phyloP scores from a whole-genome alignment of 2,888 invertebrate species.

The Dasysyrphus albostriatus region DNA sequence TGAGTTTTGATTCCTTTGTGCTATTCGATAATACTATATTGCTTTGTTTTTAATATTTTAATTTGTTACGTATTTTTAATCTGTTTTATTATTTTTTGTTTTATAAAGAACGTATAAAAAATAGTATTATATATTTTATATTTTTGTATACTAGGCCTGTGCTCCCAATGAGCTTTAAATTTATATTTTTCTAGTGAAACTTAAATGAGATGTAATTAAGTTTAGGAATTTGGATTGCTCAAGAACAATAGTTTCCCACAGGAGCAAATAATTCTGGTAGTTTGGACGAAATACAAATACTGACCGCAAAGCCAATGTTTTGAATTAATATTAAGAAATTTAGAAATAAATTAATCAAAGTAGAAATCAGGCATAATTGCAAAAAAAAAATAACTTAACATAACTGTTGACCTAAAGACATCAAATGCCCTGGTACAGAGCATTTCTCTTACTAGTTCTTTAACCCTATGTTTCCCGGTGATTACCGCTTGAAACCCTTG shows the following conservation, averaged over 20 bases:
- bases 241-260: background rate
- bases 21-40: constrained; percentile 50
- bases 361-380: too few relatives aligned
- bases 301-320: too few relatives aligned
- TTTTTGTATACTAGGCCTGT: background rate
- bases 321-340: too few relatives aligned
- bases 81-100: constrained; percentile 7
- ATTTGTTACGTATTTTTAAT: background rate
- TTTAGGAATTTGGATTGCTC: background rate
- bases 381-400: too few relatives aligned
- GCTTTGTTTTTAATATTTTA: constrained; percentile 23
- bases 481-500: too few relatives aligned
- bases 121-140: constrained; percentile 13
- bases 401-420: too few relatives aligned
- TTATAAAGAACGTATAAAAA: constrained; percentile 56
- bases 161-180: background rate
- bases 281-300: background rate
- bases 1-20: constrained; percentile 36
- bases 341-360: too few relatives aligned
- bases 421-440: too few relatives aligned
- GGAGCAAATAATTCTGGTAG: background rate
- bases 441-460: too few relatives aligned
- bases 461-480: too few relatives aligned
- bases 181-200: background rate
- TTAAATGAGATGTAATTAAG: background rate